Conservation (phyloP, 1,140 invertebrate species). For the Calycopis cecrops region DNA sequence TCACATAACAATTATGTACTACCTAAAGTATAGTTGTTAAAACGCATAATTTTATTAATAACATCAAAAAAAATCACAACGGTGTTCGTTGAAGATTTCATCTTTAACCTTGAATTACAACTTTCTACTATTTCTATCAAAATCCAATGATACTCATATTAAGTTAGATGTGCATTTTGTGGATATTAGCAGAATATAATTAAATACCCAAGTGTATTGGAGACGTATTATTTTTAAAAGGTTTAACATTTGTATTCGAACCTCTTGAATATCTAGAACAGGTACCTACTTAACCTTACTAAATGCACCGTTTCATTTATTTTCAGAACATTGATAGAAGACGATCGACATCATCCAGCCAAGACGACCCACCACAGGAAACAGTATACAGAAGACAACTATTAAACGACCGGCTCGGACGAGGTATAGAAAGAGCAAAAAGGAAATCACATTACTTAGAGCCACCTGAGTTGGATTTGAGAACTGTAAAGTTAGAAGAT, state of each 20-base stretch:
- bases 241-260: too few relatives aligned
- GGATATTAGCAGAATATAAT: too few relatives aligned
- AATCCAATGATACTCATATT: too few relatives aligned
- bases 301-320: background rate
- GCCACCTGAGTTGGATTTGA: constrained; percentile 77
- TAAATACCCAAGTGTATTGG: too few relatives aligned
- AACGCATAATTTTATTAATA: too few relatives aligned
- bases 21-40: too few relatives aligned
- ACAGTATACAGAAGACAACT: constrained; percentile 62
- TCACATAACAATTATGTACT: too few relatives aligned
- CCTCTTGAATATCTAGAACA: too few relatives aligned
- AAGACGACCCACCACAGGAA: constrained; percentile 68
- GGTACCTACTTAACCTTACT: background rate
- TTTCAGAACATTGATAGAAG: constrained; percentile 62
- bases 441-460: constrained; percentile 79
- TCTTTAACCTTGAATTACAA: too few relatives aligned
- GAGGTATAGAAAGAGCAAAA: constrained; percentile 77
- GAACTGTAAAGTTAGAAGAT: constrained; percentile 76
- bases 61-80: background rate
- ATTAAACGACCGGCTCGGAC: constrained; percentile 73
- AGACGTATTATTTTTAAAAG: background rate
- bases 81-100: background rate
- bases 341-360: constrained; percentile 71
- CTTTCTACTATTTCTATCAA: too few relatives aligned
- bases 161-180: too few relatives aligned